Percentiles rank a stretch among this genome's conserved stretches.
phyloP scores from a whole-genome alignment of 1,140 invertebrate species.

The Sesamia nonagrioides region DNA sequence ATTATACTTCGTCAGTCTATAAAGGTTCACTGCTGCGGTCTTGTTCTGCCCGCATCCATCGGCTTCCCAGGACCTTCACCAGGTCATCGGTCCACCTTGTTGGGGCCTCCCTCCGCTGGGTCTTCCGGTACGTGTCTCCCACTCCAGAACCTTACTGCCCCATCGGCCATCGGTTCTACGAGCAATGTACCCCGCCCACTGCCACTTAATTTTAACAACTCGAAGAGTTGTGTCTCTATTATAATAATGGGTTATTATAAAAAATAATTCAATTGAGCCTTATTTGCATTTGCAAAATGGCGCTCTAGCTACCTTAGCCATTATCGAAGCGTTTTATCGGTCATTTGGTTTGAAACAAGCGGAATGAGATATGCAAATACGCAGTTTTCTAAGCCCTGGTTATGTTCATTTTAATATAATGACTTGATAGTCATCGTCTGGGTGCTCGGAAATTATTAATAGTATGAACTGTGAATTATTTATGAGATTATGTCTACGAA shows the following conservation, averaged over 20 bases:
- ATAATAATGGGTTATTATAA: neutral
- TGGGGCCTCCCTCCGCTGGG: no score
- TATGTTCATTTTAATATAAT: slow-evolving; percentile 60
- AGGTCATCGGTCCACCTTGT: no score
- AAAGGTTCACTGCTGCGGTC: no score
- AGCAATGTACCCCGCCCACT: no score
- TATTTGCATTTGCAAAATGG: slow-evolving; percentile 47
- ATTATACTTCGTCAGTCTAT: no score
- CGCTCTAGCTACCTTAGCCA: slow-evolving; percentile 52
- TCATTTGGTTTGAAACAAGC: slow-evolving; percentile 60
- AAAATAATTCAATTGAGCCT: slow-evolving; percentile 5
- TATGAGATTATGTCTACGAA: slow-evolving; percentile 23
- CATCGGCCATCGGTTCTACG: no score
- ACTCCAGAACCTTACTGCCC: no score
- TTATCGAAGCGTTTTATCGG: slow-evolving; percentile 64
- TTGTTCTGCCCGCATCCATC: no score
- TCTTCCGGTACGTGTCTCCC: no score
- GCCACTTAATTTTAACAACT: no score
- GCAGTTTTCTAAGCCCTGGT: slow-evolving; percentile 57
- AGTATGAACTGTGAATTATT: slow-evolving; percentile 36
- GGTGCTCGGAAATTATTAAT: slow-evolving; percentile 35
- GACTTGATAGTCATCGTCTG: slow-evolving; percentile 47
- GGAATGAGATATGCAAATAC: slow-evolving; percentile 68
- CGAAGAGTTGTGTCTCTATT: no score
- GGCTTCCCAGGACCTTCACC: no score